Base-by-base conservation (phyloP, 2,797 vertebrate genomes). In the Acestrorhynchus altus region DNA sequence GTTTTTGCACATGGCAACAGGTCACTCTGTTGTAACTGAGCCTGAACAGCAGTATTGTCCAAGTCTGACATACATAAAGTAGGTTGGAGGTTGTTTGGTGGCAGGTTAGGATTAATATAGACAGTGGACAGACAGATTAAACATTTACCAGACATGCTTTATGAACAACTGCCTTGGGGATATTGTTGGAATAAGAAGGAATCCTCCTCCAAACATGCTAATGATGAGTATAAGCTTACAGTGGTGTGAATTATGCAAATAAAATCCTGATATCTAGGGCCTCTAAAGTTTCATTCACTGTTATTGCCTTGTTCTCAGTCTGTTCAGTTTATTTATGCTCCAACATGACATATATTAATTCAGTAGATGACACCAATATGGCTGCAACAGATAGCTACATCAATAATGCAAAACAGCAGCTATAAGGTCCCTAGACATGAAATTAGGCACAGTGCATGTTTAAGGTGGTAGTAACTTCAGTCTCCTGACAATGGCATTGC, bases 141-240 rank as follows among this genome's bases (percentile, higher is more conserved):
- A 42, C 39, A 64, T 26, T 65, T 46, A 20, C 24, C 28, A 47
- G 15, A 31, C 65, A 49, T 67, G 65, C 61, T 42, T 64, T 64
- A 44, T 64, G 61, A 64, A 64, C 39, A 61, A 20, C 59, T 61
- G 16, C 31, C 31, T 8, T 46, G 22, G 42, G 35, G 24, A 16
- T 26, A 8, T 18, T 47, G n/a, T 64, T 22, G 52, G 51, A 10
- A 54, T 63, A 20, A 64, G 40, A 60, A 40, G 61, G 9, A 64
- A 64, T 44, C 39, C 39, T 10, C 26, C 12, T 28, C 44, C 24
- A 47, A 67, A 67, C 44, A 67, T 49, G 44, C 44, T 46, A 49
- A 49, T 35, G 20, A 68, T 20, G 46, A n/a, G 9, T 20, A 7
- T 18, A 68, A n/a, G 1, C 26, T 1, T 31, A 35, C 24, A 6